These are phyloP conservation scores for Enteromius fasciolatus DNA, from an alignment of 2,797 vertebrate species.

Conservation along the genomic window DNA sequence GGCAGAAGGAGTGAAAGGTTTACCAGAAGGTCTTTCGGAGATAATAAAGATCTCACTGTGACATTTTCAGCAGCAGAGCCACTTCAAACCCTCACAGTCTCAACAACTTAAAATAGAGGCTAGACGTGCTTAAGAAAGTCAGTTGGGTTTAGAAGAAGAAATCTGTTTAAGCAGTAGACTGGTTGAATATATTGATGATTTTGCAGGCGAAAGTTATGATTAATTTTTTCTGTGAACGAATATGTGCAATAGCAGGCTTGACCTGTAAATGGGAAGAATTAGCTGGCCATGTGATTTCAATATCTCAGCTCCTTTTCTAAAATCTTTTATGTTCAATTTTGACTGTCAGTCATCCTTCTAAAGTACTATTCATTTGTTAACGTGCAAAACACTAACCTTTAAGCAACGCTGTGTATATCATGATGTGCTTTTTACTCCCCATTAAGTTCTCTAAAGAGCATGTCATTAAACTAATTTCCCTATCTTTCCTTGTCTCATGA, in stretches of 20 bases:
- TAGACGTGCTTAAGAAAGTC: background rate
- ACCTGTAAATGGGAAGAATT: background rate
- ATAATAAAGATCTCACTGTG: background rate
- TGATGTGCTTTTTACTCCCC: background rate
- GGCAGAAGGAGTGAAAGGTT: background rate
- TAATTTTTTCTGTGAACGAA: background rate
- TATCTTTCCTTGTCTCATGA: background rate
- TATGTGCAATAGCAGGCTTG: background rate
- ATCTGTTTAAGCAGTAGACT: background rate
- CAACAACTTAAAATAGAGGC: background rate
- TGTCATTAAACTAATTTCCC: background rate
- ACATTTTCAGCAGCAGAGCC: background rate
- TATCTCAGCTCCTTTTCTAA: background rate
- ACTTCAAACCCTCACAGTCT: background rate
- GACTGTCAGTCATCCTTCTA: background rate
- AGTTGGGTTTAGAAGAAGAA: background rate
- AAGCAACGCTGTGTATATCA: background rate
- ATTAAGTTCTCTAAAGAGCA: constrained; percentile 11
- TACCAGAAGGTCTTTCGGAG: background rate
- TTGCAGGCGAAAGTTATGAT: background rate
- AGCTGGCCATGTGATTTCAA: background rate
- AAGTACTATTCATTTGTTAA: background rate
- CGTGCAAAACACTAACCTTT: background rate
- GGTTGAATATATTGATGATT: background rate
- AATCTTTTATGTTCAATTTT: background rate